Conservation (phyloP, 2,888 invertebrate genomes). For the Horisme vitalbata region DNA sequence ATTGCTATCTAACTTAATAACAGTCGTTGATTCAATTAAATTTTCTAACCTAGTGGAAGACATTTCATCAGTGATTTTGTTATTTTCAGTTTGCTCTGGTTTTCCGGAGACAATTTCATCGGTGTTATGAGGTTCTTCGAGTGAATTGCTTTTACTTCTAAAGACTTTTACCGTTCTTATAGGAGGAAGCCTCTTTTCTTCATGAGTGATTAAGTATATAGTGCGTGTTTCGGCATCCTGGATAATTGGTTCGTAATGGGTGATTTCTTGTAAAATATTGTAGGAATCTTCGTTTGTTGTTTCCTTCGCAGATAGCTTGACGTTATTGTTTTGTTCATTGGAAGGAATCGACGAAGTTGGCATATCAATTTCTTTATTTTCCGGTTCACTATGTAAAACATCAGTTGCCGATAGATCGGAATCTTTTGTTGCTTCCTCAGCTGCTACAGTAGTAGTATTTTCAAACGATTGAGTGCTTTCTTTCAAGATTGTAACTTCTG, state of each 20-base stretch:
- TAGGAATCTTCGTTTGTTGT: slow-evolving; percentile 51
- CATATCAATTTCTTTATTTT: no score
- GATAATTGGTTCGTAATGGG: slow-evolving; percentile 52
- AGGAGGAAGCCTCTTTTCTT: slow-evolving; percentile 86
- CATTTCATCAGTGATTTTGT: slow-evolving; percentile 51
- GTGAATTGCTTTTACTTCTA: slow-evolving; percentile 84
- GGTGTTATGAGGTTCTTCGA: slow-evolving; percentile 49
- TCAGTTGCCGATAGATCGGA: slow-evolving; percentile 7
- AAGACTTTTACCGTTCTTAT: slow-evolving; percentile 80
- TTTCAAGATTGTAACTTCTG: slow-evolving; percentile 70
- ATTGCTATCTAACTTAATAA: background rate
- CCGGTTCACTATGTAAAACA: slow-evolving; percentile 1
- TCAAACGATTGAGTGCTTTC: slow-evolving; percentile 43
- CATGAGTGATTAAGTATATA: slow-evolving; percentile 87
- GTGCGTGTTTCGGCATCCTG: slow-evolving; percentile 67
- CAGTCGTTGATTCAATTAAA: slow-evolving; percentile 9
- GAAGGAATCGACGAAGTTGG: slow-evolving; percentile 36
- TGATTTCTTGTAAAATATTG: slow-evolving; percentile 60
- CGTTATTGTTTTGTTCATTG: slow-evolving; percentile 72
- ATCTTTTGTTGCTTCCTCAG: slow-evolving; percentile 12
- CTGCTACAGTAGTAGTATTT: slow-evolving; percentile 29
- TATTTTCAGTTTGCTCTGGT: slow-evolving; percentile 38
- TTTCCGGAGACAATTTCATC: slow-evolving; percentile 36
- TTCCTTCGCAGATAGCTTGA: slow-evolving; percentile 58
- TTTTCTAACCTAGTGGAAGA: slow-evolving; percentile 46